These are phyloP conservation scores for Lucinisca nassula DNA, from an alignment of 2,888 invertebrate genomes.

Conservation along the genomic window DNA sequence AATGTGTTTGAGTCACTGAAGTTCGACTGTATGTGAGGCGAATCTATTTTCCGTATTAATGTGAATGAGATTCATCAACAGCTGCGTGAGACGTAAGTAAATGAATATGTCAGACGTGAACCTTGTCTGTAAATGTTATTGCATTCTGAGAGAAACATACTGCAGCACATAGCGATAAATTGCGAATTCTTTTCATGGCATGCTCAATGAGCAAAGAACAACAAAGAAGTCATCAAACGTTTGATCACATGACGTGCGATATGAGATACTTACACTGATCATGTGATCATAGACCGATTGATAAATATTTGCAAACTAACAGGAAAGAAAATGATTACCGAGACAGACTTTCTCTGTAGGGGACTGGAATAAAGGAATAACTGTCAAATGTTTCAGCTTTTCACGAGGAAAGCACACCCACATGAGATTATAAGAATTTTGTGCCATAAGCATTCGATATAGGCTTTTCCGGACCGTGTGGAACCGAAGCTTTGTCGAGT, in stretches of 20 bases:
- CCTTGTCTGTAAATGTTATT: slow-evolving; percentile 13
- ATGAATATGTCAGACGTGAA: slow-evolving; percentile 9
- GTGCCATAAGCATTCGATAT: too few species aligned
- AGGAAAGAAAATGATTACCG: background rate
- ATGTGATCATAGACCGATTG: background rate
- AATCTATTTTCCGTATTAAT: too few species aligned
- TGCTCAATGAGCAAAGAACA: slow-evolving; percentile 63
- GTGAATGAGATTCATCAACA: background rate
- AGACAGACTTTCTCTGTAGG: background rate
- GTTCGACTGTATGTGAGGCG: too few species aligned
- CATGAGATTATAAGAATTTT: too few species aligned
- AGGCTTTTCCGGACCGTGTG: too few species aligned
- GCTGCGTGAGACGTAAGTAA: slow-evolving; percentile 2
- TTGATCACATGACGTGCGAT: background rate
- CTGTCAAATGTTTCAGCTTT: background rate
- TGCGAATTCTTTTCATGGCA: slow-evolving; percentile 42
- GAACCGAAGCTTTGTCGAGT: too few species aligned
- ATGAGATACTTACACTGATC: slow-evolving; percentile 1
- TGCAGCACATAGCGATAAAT: slow-evolving; percentile 61
- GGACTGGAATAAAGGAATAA: background rate
- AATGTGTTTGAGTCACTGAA: too few species aligned
- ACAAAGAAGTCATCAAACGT: slow-evolving; percentile 60
- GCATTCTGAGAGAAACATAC: background rate
- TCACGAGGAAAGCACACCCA: background rate
- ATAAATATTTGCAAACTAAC: slow-evolving; percentile 3